Base-by-base conservation (phyloP, 2,888 invertebrate genomes). In the Machimus rusticus region DNA sequence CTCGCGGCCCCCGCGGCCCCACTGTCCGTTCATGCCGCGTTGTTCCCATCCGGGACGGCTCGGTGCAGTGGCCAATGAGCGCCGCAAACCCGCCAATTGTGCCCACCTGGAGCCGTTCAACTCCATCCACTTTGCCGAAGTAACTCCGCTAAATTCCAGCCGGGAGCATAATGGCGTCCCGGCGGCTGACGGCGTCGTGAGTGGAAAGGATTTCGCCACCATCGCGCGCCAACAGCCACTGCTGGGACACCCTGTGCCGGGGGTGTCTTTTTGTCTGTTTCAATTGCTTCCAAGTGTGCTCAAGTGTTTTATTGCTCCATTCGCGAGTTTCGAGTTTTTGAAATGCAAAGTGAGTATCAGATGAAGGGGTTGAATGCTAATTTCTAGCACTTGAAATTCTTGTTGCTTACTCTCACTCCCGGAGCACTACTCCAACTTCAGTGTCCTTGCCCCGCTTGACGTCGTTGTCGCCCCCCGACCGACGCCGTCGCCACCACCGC, bases 301-400 rank as follows among this genome's bases (percentile, higher is more conserved):
- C 82, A 57, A 82, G 82, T 82, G 82, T 82, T 66, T 82, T 82
- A 82, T 82, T 82, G 57, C 82, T 82, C 82, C 66, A 66, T 66
- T 82, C 82, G 82, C 82, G 82, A 82, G 82, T 82, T 82, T 82
- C 28, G 82, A 82, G 82, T 82, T 82, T 82, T 82, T 82, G 82
- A 82, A 82, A 82, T 82, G 82, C 82, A 57, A 82, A 82, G 82
- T 82, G 82, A 82, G 82, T 82, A 57, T 37, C 51, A 37, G 51
- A 82, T 82, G 82, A 82, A 57, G 82, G 66, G 82, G 57, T 82
- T 82, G 82, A 82, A 82, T 82, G 82, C 82, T 82, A 82, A 82
- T 82, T 82, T 82, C 55, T 34, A 51, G 9, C 82, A 82, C 57
- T 82, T 82, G 51, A 57, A 82, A 57, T 57, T 37, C 82, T 82